Evolutionary conservation across 2,113 vertebrate genomes (phyloP).

Genomic region (Pluvianellus socialis): DNA sequence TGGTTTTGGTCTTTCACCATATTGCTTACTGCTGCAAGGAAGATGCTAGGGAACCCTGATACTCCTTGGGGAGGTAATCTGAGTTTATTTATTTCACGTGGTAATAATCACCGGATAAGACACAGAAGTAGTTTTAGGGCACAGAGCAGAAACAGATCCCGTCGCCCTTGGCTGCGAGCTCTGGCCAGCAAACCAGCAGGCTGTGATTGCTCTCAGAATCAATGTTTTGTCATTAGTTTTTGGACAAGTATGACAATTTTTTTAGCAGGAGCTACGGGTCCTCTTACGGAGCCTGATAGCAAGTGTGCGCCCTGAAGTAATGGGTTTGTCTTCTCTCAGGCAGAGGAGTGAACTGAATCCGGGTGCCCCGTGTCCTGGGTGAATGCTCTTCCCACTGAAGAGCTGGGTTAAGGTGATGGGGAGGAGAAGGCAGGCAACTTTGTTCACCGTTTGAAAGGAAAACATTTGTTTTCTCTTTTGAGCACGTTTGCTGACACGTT

Average conservation of each 20-base stretch:
- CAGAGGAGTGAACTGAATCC: not conserved
- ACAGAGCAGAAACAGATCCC: not conserved
- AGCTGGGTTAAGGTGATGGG: not conserved
- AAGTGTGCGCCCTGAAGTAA: not conserved
- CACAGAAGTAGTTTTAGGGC: not conserved
- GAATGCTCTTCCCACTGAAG: not conserved
- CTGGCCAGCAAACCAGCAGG: not conserved
- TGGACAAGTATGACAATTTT: not conserved
- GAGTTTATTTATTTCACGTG: not conserved
- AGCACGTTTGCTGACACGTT: too few relatives aligned
- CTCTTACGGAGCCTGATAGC: not conserved
- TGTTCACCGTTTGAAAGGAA: not conserved
- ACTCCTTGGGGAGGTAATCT: not conserved
- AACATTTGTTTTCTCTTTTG: too few relatives aligned
- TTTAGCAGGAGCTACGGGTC: not conserved
- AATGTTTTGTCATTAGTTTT: not conserved
- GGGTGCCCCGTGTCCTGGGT: not conserved
- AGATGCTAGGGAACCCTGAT: not conserved
- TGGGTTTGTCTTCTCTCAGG: not conserved
- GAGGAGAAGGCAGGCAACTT: not conserved
- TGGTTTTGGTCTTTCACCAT: not conserved
- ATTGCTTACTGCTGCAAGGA: not conserved
- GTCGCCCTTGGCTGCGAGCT: not conserved
- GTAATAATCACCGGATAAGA: not conserved
- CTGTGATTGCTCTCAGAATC: not conserved